Conservation (phyloP, 2,113 vertebrate genomes). For the Gnathonemus echidnorhynchus region DNA sequence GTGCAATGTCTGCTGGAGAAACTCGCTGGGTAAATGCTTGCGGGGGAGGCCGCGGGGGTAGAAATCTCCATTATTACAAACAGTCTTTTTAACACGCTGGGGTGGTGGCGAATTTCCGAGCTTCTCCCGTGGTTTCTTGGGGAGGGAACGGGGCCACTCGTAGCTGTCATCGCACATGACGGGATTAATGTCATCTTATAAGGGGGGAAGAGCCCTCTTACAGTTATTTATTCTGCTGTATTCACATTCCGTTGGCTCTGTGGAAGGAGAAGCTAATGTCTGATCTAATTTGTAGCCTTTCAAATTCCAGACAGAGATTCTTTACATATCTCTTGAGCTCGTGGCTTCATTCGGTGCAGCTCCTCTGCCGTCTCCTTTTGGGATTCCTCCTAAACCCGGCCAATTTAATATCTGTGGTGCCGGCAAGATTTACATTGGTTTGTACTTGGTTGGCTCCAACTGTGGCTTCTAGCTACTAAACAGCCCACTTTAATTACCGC, state of each 20-base stretch:
- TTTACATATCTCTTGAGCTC: constrained; percentile 99
- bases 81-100: constrained; percentile 61
- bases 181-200: constrained; percentile 99
- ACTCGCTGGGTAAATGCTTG: constrained; percentile 23
- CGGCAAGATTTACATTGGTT: constrained; percentile 88
- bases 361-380: constrained; percentile 76
- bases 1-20: constrained; percentile 40
- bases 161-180: constrained; percentile 98
- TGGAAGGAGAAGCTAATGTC: constrained; percentile 79
- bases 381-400: constrained; percentile 93
- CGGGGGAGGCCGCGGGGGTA: constrained; percentile 46
- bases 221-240: constrained; percentile 99
- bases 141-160: constrained; percentile 83
- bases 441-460: constrained; percentile 91
- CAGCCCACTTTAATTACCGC: constrained; percentile 98
- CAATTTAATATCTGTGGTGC: constrained; percentile 96
- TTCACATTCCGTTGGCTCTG: constrained; percentile 79
- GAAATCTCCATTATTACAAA: constrained; percentile 60
- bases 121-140: constrained; percentile 83
- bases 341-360: constrained; percentile 73
- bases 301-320: constrained; percentile 98
- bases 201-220: constrained; percentile 86
- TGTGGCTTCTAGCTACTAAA: constrained; percentile 91
- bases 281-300: constrained; percentile 99
- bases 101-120: constrained; percentile 89